Base-by-base conservation (phyloP, 2,113 vertebrate genomes). In the Cercocebus atys region DNA sequence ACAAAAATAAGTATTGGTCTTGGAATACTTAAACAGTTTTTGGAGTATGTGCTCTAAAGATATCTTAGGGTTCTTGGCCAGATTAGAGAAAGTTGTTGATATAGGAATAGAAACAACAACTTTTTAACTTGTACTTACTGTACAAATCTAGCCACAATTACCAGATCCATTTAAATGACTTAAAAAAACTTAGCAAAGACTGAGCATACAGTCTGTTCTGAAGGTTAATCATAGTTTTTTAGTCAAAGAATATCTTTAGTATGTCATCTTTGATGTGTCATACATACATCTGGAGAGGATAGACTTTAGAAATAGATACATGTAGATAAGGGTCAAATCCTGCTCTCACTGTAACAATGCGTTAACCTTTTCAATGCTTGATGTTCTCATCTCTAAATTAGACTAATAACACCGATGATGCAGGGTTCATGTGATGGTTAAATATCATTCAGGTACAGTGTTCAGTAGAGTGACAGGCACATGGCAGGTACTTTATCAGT, bases 1-100 rank as follows among this genome's bases (percentile, higher is more conserved):
- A 95, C 17, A 97, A 96, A 95, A 96, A 80, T 92, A 94, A 96
- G 57, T 96, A 79, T 96, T 95, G 52, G 59, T 96, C 45, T 96
- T 96, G 80, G 90, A 90, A 78, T 93, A 90, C 95, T 96, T 96
- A 59, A 96, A 91, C 55, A 93, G 43, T 94, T 93, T 96, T 86
- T 78, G 78, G 79, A 95, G 73, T 82, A 79, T 66, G 59, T 95
- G 81, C 91, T 94, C 81, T 90, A 94, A 96, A 96, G 88, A 61
- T 64, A 95, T 95, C 27, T 95, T 91, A 82, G 70, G 6, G 72
- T 86, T 96, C 47, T 92, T 95, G 92, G 72, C 40, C 84, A 92
- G 70, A 87, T 94, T 96, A 90, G 95, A 93, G 80, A 95, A 97
- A 95, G 61, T 92, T 81, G 25, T 88, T 88, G 84, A 96, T 97